Conservation (phyloP, 2,797 vertebrate genomes). For the Cuniculus paca region DNA sequence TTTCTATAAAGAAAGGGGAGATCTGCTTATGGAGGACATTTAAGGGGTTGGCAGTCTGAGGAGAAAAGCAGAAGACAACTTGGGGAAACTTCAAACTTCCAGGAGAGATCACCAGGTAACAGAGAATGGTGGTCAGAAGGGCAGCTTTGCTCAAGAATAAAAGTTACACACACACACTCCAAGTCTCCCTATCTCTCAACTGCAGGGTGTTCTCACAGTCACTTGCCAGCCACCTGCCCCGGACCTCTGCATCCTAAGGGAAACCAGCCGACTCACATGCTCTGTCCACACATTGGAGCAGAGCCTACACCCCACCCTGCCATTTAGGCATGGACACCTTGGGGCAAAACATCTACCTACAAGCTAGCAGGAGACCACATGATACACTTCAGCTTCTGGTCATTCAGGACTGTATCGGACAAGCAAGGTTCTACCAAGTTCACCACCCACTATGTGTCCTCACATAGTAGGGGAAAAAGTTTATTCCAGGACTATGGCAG, state of each 20-base stretch:
- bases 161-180: background rate
- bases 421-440: slow-evolving; percentile 12
- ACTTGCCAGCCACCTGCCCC: background rate
- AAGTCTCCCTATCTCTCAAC: background rate
- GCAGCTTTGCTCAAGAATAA: background rate
- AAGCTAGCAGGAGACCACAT: background rate
- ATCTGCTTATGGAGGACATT: background rate
- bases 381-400: background rate
- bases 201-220: background rate
- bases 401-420: background rate
- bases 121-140: background rate
- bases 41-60: background rate
- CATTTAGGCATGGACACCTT: background rate
- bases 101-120: background rate
- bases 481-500: background rate
- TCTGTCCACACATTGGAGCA: background rate
- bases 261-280: background rate
- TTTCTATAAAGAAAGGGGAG: background rate
- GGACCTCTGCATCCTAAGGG: background rate
- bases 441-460: background rate
- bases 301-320: background rate
- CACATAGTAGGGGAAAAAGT: background rate
- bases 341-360: background rate
- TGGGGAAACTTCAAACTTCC: background rate
- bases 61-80: background rate